Evolutionary conservation across 2,797 vertebrate genomes (phyloP).

Genomic region (Podargus strigoides): DNA sequence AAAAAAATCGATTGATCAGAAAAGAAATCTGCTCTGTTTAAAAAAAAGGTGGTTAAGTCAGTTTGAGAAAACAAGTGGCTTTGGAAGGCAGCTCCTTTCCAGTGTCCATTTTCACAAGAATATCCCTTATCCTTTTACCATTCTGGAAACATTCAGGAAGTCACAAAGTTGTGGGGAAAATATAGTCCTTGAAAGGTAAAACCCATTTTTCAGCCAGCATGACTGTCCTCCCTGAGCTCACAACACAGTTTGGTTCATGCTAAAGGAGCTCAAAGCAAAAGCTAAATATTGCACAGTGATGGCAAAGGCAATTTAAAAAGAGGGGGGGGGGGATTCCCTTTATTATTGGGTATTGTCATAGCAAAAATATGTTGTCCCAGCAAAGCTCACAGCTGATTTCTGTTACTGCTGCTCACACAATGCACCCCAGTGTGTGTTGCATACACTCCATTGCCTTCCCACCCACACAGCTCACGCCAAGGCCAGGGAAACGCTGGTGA

Average conservation of each 20-base stretch:
- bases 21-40: neutral
- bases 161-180: neutral
- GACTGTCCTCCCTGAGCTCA: neutral
- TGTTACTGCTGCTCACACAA: neutral
- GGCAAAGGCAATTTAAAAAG: too few species aligned
- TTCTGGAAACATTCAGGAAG: neutral
- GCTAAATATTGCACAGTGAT: neutral
- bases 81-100: neutral
- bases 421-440: fast-evolving
- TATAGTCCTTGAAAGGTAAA: neutral
- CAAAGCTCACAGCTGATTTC: neutral
- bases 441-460: neutral
- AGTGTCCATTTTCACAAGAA: neutral
- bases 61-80: neutral
- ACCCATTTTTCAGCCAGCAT: neutral
- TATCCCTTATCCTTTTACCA: neutral
- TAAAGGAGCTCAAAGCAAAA: neutral
- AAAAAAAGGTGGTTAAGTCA: neutral
- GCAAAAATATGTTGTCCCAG: neutral
- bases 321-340: too few species aligned
- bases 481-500: neutral
- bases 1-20: neutral
- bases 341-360: too few species aligned
- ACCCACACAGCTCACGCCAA: neutral
- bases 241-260: neutral